Evolutionary conservation across 1,140 invertebrate genomes (phyloP), one percentile per base, ranked within the genome.

Genomic region (Leptoteleia sp.): DNA sequence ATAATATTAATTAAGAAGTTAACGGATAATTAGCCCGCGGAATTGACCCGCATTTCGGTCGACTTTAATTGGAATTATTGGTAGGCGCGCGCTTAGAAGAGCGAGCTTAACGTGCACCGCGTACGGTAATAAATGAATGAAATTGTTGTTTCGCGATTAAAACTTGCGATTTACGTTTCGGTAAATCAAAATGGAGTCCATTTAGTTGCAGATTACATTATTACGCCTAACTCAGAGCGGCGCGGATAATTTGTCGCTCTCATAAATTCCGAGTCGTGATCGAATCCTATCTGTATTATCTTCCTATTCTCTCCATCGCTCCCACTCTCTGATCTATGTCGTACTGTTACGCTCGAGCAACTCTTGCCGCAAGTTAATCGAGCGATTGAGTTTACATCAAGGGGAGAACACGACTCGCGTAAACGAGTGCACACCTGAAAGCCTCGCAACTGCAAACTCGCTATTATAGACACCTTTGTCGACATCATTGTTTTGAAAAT

Each of bases 371-470:
- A 79, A 73, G 76, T 82, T 84, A 84, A 84, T 82, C 82, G 81
- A 82, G 57, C 82, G 76, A 84, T 80, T 81, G 77, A 77, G 77
- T 81, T 79, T 83, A 80, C 73, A 82, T 81, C 77, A 73, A 50
- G 62, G 65, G 48, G 43, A 65, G 65, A 75, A 77, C 73, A 77
- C 57, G 72, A 77, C 62, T 75, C 65, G 73, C 65, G 77, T 71
- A 80, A 80, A 80, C 80, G 78, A 70, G 68, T 64, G 64, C 54
- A 76, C 77, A 70, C 57, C 64, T 33, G 35, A 70, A 67, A 48
- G 48, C 50, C 67, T 43, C 29, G 47, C 47, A 52, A 45, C 59
- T 73, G 40, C 70, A 33, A 27, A 38, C 48, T 64, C 12, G 59
- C 50, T 38, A 55, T 67, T 52, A 76, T 38, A 29, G 71, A 65